Conservation (phyloP, 2,113 vertebrate species). For the Candoia aspera region DNA sequence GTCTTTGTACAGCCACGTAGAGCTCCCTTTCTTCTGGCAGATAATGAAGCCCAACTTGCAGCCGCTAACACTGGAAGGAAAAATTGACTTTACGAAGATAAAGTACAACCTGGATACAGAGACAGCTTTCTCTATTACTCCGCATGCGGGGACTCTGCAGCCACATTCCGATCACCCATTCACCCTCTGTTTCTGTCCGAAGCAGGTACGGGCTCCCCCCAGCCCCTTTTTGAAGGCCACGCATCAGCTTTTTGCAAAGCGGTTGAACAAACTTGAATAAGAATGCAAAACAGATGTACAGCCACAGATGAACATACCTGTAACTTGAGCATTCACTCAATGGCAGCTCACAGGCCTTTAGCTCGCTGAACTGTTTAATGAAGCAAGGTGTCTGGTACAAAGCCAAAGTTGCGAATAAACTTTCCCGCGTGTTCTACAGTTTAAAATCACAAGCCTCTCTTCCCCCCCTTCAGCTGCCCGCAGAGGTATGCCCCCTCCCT, state of each 20-base stretch:
- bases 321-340: too few relatives aligned
- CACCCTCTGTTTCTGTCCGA: conserved; percentile 81
- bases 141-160: conserved; percentile 74
- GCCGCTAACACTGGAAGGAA: conserved; percentile 66
- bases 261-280: conserved; percentile 41
- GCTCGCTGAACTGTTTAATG: too few relatives aligned
- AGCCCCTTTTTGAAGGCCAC: conserved; percentile 16
- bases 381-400: too few relatives aligned
- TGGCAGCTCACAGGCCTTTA: too few relatives aligned
- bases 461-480: too few relatives aligned
- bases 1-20: conserved; percentile 78
- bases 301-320: not conserved
- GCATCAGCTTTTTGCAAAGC: not conserved
- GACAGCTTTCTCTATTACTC: conserved; percentile 80
- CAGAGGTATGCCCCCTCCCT: too few relatives aligned
- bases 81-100: conserved; percentile 52
- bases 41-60: conserved; percentile 82
- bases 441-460: too few relatives aligned
- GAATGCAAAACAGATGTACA: not conserved
- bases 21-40: conserved; percentile 90
- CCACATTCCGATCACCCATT: conserved; percentile 80
- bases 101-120: conserved; percentile 71
- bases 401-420: too few relatives aligned
- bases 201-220: conserved; percentile 75
- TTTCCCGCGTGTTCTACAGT: too few relatives aligned